Percentiles rank a stretch among this genome's conserved stretches.
These are phyloP conservation scores for Berghia stephanieae DNA, from an alignment of 1,140 invertebrate species.

Conservation along the genomic window DNA sequence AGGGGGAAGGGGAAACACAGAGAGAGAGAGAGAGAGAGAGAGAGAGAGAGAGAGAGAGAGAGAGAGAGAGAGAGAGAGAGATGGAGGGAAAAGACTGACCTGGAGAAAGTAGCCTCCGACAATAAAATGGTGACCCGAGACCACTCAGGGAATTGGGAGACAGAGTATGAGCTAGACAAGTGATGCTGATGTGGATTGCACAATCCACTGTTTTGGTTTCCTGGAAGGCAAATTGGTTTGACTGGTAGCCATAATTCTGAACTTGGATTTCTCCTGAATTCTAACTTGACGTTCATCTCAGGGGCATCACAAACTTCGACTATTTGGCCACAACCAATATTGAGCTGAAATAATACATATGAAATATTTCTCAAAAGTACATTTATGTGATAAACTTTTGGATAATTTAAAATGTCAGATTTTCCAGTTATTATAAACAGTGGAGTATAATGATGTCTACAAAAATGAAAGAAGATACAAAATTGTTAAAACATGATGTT, in stretches of 20 bases:
- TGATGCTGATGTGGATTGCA: constrained; percentile 66
- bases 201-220: constrained; percentile 47
- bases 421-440: too few species aligned
- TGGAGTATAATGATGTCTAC: too few species aligned
- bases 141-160: constrained; percentile 62
- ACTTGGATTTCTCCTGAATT: constrained; percentile 61
- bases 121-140: constrained; percentile 64
- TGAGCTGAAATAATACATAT: constrained; percentile 61
- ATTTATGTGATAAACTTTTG: too few species aligned
- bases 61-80: too few species aligned
- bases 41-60: too few species aligned
- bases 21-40: too few species aligned
- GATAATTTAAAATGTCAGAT: too few species aligned
- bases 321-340: constrained; percentile 60
- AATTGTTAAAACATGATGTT: too few species aligned
- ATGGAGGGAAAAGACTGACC: too few species aligned
- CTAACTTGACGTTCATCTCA: constrained; percentile 49
- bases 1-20: too few species aligned
- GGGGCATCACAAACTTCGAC: constrained; percentile 46
- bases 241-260: constrained; percentile 64
- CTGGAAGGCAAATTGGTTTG: constrained; percentile 62
- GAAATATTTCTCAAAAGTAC: too few species aligned
- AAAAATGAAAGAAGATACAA: too few species aligned
- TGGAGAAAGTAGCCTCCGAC: constrained; percentile 65
- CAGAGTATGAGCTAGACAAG: constrained; percentile 59